phyloP scores from a whole-genome alignment of 2,888 invertebrate genomes.

The Carpatolechia fugitivella region DNA sequence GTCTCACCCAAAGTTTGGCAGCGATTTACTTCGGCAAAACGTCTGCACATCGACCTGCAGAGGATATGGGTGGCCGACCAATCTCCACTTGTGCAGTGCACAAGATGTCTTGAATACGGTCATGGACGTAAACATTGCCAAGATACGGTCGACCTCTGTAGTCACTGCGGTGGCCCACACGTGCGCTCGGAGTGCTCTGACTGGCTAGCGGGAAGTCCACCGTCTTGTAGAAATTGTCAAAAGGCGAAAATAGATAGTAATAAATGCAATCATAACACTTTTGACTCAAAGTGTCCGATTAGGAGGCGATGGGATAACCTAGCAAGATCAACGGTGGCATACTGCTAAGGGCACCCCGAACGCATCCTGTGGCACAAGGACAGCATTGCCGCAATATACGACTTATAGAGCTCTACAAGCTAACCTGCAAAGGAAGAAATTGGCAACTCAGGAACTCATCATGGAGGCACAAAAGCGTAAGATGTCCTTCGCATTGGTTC shows the following conservation, averaged over 20 bases:
- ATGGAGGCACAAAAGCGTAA: conserved; percentile 10
- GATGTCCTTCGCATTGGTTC: conserved; percentile 16
- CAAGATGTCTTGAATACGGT: conserved; percentile 18
- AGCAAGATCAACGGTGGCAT: too few relatives aligned
- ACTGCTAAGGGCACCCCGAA: too few relatives aligned
- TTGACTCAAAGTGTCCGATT: too few relatives aligned
- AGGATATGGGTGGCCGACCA: conserved; percentile 14
- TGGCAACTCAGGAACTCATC: conserved; percentile 18
- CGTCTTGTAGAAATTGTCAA: background rate
- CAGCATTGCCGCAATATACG: background rate
- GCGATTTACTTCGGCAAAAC: conserved; percentile 3
- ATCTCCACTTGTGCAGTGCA: conserved; percentile 19
- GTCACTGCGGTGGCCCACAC: conserved; percentile 12
- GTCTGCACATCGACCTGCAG: conserved; percentile 17
- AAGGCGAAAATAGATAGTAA: background rate
- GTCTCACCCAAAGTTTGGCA: conserved; percentile 11
- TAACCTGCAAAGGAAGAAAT: conserved; percentile 17
- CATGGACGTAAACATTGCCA: conserved; percentile 12
- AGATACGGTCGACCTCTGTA: conserved; percentile 9
- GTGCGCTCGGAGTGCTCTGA: background rate
- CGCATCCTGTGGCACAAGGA: background rate
- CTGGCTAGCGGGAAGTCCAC: background rate
- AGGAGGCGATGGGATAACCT: too few relatives aligned
- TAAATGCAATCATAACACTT: too few relatives aligned
- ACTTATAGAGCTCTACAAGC: conserved; percentile 13